Conservation (phyloP, 2,113 vertebrate genomes). For the Zapus hudsonius region DNA sequence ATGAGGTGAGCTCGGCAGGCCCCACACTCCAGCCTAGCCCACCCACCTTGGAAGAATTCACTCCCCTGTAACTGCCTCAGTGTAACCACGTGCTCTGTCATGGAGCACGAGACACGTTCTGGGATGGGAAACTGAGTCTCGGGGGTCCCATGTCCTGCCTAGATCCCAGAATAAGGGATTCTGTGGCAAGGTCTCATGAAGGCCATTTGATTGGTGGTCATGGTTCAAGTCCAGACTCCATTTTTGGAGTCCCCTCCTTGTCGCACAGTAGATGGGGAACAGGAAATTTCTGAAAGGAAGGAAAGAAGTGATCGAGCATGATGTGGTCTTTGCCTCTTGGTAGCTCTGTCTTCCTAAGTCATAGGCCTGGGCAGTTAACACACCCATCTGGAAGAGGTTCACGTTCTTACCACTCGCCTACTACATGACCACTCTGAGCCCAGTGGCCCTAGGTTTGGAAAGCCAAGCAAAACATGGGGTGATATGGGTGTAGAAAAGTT, state of each 20-base stretch:
- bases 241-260: neutral
- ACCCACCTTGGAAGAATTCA: neutral
- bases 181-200: neutral
- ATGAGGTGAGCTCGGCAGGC: constrained; percentile 87
- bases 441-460: neutral
- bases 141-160: neutral
- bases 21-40: neutral
- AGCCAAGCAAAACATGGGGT: neutral
- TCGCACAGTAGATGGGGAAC: no score
- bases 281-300: neutral
- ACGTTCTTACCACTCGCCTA: neutral
- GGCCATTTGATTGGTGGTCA: neutral
- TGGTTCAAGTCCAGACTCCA: neutral
- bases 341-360: neutral
- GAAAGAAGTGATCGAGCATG: neutral
- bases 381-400: neutral
- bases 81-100: neutral
- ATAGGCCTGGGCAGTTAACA: neutral
- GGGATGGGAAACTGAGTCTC: neutral
- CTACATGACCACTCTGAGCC: neutral
- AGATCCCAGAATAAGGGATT: neutral
- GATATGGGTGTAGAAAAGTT: neutral
- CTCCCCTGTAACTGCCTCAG: neutral
- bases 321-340: neutral
- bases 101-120: neutral